A percentile compares a stretch with the other conserved stretches of the same genome.
These are phyloP conservation scores for Salminus brasiliensis DNA, from an alignment of 2,113 vertebrate genomes.

Conservation along the genomic window DNA sequence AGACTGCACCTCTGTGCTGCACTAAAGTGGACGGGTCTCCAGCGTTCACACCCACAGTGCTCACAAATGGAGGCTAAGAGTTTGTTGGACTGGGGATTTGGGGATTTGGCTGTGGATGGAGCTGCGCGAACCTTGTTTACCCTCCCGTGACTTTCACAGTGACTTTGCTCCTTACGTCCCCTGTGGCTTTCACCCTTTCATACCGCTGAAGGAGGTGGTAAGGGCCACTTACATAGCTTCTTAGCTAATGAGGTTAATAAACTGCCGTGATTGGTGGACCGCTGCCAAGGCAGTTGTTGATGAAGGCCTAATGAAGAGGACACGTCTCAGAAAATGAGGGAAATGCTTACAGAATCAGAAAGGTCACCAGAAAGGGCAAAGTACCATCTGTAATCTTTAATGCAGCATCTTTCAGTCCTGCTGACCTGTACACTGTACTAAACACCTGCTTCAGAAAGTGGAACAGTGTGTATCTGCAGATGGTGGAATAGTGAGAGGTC, in stretches of 20 bases:
- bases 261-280: conserved; percentile 60
- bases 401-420: not conserved
- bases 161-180: not conserved
- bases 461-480: too few relatives aligned
- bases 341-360: conserved; percentile 21
- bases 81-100: too few relatives aligned
- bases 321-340: not conserved
- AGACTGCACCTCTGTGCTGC: too few relatives aligned
- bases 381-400: conserved; percentile 7
- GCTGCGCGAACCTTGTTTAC: not conserved
- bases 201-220: conserved; percentile 34
- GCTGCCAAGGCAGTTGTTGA: not conserved
- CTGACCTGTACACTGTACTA: not conserved
- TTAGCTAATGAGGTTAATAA: conserved; percentile 57
- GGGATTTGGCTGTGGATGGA: not conserved
- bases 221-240: conserved; percentile 31
- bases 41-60: too few relatives aligned
- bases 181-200: conserved; percentile 36
- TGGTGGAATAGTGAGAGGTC: too few relatives aligned
- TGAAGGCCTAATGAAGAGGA: not conserved
- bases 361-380: conserved; percentile 7
- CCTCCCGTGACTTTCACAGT: conserved; percentile 5
- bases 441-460: too few relatives aligned
- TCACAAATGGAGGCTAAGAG: not conserved
- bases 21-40: not conserved